phyloP scores from a whole-genome alignment of 2,888 invertebrate species.

The Polymixis lichenea region DNA sequence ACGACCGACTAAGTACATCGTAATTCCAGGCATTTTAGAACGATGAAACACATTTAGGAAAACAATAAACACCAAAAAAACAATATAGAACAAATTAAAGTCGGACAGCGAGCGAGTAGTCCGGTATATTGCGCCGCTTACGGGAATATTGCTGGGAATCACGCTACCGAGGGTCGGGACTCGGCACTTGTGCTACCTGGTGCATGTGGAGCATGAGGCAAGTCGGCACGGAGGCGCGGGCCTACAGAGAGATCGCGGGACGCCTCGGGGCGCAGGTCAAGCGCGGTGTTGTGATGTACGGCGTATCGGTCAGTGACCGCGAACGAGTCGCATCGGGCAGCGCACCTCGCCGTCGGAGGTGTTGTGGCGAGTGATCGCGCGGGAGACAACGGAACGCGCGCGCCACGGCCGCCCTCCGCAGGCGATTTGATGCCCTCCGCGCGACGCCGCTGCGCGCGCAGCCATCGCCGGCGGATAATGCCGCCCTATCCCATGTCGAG shows the following conservation, averaged over 20 bases:
- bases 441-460: constrained; percentile 89
- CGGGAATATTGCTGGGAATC: constrained; percentile 83
- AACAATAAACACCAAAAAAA: constrained; percentile 88
- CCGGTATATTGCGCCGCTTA: constrained; percentile 78
- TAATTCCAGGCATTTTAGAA: constrained; percentile 78
- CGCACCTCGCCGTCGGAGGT: constrained; percentile 81
- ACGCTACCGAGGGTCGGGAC: constrained; percentile 83
- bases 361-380: constrained; percentile 80
- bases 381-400: constrained; percentile 83
- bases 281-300: constrained; percentile 66
- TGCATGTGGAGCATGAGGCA: constrained; percentile 71
- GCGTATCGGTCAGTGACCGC: constrained; percentile 87
- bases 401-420: constrained; percentile 87
- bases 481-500: constrained; percentile 87
- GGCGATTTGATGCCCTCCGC: constrained; percentile 89
- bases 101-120: constrained; percentile 81
- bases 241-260: constrained; percentile 58
- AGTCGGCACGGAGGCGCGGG: constrained; percentile 65
- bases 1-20: constrained; percentile 63
- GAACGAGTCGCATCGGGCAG: constrained; percentile 75
- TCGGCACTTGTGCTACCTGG: constrained; percentile 75
- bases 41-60: constrained; percentile 83
- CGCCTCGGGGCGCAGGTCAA: constrained; percentile 71
- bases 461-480: constrained; percentile 82
- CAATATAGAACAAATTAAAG: constrained; percentile 87